phyloP scores from a whole-genome alignment of 1,140 invertebrate genomes.

The Brachionus koreanus region DNA sequence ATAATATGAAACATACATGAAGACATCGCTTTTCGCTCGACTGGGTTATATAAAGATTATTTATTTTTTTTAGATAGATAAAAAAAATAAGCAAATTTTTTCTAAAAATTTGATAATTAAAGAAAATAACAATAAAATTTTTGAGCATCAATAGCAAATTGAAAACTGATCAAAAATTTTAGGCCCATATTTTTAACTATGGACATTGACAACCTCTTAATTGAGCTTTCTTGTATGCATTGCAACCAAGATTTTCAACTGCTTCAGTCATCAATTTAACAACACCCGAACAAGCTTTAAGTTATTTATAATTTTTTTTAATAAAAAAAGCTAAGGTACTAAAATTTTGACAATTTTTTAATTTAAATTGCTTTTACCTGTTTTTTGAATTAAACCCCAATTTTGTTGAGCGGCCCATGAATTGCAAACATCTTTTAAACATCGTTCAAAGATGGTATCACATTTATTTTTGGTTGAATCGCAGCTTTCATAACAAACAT shows the following conservation, averaged over 20 bases:
- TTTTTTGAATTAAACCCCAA: constrained; percentile 11
- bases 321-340: no score
- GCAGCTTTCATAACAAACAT: neutral
- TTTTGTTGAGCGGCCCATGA: neutral
- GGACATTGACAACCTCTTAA: constrained; percentile 6
- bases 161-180: no score
- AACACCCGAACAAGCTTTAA: neutral
- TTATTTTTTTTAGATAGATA: no score
- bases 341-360: neutral
- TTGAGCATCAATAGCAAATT: no score
- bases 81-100: no score
- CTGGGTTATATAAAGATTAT: no score
- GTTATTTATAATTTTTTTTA: no score
- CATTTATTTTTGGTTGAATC: neutral
- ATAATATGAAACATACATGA: no score
- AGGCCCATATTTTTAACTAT: no score
- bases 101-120: no score
- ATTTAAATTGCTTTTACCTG: neutral
- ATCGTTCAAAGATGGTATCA: neutral
- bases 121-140: no score
- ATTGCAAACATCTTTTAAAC: constrained; percentile 5
- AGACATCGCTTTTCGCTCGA: no score
- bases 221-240: constrained; percentile 17
- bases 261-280: neutral
- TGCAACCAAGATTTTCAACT: neutral